Evolutionary conservation across 53 echinoderm and acorn worm genomes (phyloP).

Genomic region (Arbacia lixula): DNA sequence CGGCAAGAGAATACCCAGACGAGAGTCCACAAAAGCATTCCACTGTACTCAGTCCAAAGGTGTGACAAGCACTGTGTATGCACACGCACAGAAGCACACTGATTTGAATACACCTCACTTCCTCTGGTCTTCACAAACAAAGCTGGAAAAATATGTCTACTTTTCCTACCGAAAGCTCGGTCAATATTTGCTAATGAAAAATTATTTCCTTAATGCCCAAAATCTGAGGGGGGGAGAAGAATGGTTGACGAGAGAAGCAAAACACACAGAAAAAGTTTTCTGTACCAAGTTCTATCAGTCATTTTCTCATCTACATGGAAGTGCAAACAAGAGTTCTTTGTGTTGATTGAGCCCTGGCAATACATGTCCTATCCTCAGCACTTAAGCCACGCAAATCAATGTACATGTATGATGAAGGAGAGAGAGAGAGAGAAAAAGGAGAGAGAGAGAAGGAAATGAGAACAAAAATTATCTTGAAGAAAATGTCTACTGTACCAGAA

Average conservation of each 20-base stretch:
- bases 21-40: too few species aligned
- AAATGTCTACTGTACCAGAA: slow-evolving; percentile 44
- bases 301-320: slow-evolving; percentile 45
- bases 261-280: slow-evolving; percentile 8
- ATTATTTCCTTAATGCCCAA: slow-evolving; percentile 31
- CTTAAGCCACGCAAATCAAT: slow-evolving; percentile 62
- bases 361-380: slow-evolving; percentile 34
- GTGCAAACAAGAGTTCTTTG: slow-evolving; percentile 49
- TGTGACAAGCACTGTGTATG: too few species aligned
- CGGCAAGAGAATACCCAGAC: too few species aligned
- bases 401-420: too few species aligned
- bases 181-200: slow-evolving; percentile 61
- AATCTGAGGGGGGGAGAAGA: slow-evolving; percentile 7
- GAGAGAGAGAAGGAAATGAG: background rate
- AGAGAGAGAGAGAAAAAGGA: background rate
- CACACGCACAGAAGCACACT: too few species aligned
- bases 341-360: slow-evolving; percentile 56
- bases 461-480: slow-evolving; percentile 17
- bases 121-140: too few species aligned
- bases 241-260: background rate
- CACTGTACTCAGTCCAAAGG: too few species aligned
- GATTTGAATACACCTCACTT: too few species aligned
- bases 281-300: slow-evolving; percentile 37
- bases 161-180: slow-evolving; percentile 35
- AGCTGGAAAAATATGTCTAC: slow-evolving; percentile 45